Evolutionary conservation across 2,113 vertebrate genomes (phyloP).

Genomic region (Prunella fulvescens): DNA sequence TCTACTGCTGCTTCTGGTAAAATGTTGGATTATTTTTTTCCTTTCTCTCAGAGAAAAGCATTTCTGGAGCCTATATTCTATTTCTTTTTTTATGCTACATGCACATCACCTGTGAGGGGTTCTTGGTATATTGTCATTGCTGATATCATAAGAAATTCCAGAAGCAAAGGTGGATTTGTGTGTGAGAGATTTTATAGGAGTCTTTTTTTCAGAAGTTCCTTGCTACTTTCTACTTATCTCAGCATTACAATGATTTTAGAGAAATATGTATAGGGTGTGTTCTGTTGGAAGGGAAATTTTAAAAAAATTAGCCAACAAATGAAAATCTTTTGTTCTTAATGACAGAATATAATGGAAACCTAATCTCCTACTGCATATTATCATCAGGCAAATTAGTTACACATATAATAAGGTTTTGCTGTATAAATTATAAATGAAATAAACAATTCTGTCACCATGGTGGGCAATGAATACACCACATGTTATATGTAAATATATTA

Average conservation of each 20-base stretch:
- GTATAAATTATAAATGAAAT: constrained; percentile 84
- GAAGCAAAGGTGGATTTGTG: neutral
- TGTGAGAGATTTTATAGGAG: neutral
- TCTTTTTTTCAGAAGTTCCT: neutral
- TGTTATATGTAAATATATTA: constrained; percentile 83
- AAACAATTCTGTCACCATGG: constrained; percentile 77
- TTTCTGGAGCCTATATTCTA: constrained; percentile 36
- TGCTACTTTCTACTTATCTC: neutral
- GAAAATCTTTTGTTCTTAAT: constrained; percentile 74
- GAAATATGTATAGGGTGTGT: neutral
- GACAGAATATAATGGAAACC: constrained; percentile 70
- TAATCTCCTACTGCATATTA: constrained; percentile 73
- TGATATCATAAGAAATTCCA: neutral
- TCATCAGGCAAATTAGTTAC: constrained; percentile 80
- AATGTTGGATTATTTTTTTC: neutral
- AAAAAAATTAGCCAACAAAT: constrained; percentile 49
- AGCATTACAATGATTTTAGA: constrained; percentile 1
- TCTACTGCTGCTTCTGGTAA: constrained; percentile 27
- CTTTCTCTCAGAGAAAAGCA: neutral
- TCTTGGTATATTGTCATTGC: neutral
- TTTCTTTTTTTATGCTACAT: neutral
- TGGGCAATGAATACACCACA: constrained; percentile 77
- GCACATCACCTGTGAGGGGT: neutral
- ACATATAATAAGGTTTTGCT: constrained; percentile 80
- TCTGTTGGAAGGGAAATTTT: neutral